Conservation (phyloP, 2,797 vertebrate genomes). For the Silurus lanzhouensis region DNA sequence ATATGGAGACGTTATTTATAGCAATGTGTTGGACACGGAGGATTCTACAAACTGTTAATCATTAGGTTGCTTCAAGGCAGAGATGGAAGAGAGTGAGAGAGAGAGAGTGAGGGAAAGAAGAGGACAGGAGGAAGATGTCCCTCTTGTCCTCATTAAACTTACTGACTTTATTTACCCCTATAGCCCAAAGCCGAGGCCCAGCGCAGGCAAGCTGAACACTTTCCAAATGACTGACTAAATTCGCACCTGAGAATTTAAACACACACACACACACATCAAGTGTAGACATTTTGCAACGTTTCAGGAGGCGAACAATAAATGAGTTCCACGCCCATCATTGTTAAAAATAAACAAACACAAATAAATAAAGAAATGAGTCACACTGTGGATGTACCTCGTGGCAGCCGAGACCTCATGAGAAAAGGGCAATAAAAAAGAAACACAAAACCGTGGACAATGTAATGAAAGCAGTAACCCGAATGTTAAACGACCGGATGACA, state of each 20-base stretch:
- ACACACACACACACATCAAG: too few species aligned
- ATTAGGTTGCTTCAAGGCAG: neutral
- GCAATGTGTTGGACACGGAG: neutral
- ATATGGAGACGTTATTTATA: neutral
- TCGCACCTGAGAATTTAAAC: neutral
- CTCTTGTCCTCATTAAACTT: conserved; percentile 53
- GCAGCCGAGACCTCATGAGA: too few species aligned
- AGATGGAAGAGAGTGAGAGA: neutral
- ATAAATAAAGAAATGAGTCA: too few species aligned
- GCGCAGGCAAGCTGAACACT: neutral
- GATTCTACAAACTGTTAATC: neutral
- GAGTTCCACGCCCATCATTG: neutral
- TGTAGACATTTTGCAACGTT: neutral
- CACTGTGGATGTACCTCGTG: too few species aligned
- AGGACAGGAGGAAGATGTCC: conserved; percentile 45
- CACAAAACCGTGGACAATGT: too few species aligned
- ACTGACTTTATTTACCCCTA: conserved; percentile 33
- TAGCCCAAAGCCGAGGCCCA: conserved; percentile 12
- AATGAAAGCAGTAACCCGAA: too few species aligned
- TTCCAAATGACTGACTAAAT: conserved; percentile 6
- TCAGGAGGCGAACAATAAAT: too few species aligned
- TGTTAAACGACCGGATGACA: too few species aligned
- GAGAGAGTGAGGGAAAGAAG: neutral
- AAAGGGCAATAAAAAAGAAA: too few species aligned
- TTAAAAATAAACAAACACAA: too few species aligned